These are phyloP conservation scores for Thereva unica DNA, from an alignment of 2,888 invertebrate genomes.

Conservation along the genomic window DNA sequence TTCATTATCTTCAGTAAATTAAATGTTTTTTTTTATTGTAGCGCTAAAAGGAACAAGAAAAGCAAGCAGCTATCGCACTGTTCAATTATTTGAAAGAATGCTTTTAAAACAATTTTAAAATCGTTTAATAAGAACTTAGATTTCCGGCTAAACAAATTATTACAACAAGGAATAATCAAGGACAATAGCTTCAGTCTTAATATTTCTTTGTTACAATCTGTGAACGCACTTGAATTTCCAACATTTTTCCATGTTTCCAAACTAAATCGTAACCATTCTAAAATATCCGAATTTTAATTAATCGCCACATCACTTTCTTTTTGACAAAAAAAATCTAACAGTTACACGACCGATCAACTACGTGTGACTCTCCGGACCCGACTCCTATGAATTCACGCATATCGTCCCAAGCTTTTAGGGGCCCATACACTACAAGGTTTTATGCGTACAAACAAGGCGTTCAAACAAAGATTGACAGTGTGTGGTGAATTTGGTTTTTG, in stretches of 20 bases:
- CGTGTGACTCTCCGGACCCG: too few relatives aligned
- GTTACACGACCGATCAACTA: too few relatives aligned
- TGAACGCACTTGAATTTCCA: slow-evolving; percentile 41
- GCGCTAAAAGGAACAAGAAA: slow-evolving; percentile 4
- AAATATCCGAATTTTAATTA: slow-evolving; percentile 49
- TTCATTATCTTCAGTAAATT: slow-evolving; percentile 4
- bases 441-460: too few relatives aligned
- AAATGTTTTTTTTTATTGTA: neutral
- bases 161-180: slow-evolving; percentile 51
- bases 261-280: slow-evolving; percentile 52
- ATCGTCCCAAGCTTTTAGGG: too few relatives aligned
- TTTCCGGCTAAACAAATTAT: slow-evolving; percentile 51
- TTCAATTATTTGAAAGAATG: slow-evolving; percentile 39
- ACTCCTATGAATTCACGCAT: too few relatives aligned
- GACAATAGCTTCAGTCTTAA: slow-evolving; percentile 52
- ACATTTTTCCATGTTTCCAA: slow-evolving; percentile 49
- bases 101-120: slow-evolving; percentile 48
- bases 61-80: neutral
- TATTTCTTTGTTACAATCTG: slow-evolving; percentile 47
- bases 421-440: too few relatives aligned
- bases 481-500: too few relatives aligned
- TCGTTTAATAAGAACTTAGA: slow-evolving; percentile 48
- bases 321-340: slow-evolving; percentile 51
- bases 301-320: slow-evolving; percentile 49
- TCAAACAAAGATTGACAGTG: too few relatives aligned